phyloP scores from a whole-genome alignment of 2,797 vertebrate genomes.

The Urocyon cinereoargenteus region DNA sequence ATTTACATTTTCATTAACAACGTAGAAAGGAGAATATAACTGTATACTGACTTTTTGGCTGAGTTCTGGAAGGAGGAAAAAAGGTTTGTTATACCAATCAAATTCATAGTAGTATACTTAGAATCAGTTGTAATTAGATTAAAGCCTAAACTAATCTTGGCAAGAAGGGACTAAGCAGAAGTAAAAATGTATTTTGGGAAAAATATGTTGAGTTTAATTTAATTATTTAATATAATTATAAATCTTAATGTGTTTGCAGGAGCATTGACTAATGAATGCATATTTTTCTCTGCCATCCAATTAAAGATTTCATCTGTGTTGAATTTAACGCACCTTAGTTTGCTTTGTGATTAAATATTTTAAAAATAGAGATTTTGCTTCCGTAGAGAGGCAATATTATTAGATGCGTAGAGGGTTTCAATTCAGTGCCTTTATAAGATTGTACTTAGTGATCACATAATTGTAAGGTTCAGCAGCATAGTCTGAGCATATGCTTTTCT shows the following conservation, averaged over 20 bases:
- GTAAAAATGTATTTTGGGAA: slow-evolving; percentile 27
- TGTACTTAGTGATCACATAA: slow-evolving; percentile 39
- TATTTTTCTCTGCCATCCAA: slow-evolving; percentile 31
- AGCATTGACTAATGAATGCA: slow-evolving; percentile 29
- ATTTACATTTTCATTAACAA: slow-evolving; percentile 38
- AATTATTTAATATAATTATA: slow-evolving; percentile 32
- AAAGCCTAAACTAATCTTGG: slow-evolving; percentile 54
- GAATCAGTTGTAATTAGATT: slow-evolving; percentile 46
- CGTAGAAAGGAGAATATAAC: slow-evolving; percentile 21
- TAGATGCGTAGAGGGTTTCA: slow-evolving; percentile 37
- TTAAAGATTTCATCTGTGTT: slow-evolving; percentile 50
- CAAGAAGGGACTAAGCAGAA: slow-evolving; percentile 10
- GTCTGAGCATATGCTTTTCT: slow-evolving; percentile 17
- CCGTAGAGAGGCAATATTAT: background rate
- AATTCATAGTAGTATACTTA: slow-evolving; percentile 39
- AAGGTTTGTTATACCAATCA: background rate
- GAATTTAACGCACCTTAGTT: slow-evolving; percentile 51
- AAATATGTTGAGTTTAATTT: slow-evolving; percentile 62
- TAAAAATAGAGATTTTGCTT: slow-evolving; percentile 46
- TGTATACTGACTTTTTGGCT: background rate
- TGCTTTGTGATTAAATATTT: slow-evolving; percentile 28
- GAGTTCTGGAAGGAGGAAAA: slow-evolving; percentile 36
- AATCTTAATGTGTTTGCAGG: slow-evolving; percentile 22
- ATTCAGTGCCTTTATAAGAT: slow-evolving; percentile 42
- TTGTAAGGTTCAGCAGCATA: slow-evolving; percentile 48